Percentiles rank a stretch among this genome's conserved stretches.
Conservation (phyloP, 1,140 invertebrate genomes). For the Trichogramma pretiosum region DNA sequence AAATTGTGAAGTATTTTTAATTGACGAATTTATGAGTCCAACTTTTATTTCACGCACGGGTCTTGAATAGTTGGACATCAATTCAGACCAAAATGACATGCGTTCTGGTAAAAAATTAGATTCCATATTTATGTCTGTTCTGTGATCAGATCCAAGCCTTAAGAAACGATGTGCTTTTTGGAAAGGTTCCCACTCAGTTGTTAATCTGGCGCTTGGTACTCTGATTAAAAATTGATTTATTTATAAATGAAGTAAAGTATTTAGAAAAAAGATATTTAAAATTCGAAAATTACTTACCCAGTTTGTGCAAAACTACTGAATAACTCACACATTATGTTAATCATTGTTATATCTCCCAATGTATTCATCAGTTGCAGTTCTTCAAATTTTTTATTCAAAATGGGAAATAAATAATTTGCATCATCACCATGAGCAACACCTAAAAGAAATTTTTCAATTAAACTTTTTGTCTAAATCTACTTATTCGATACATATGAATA, state of each 20-base stretch:
- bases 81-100: constrained; percentile 33
- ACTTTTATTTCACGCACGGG: not conserved
- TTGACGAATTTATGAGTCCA: too few relatives aligned
- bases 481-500: not conserved
- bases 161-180: constrained; percentile 25
- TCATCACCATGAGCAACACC: constrained; percentile 45
- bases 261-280: too few relatives aligned
- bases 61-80: constrained; percentile 18
- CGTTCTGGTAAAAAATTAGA: constrained; percentile 24
- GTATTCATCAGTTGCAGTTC: constrained; percentile 26
- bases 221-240: too few relatives aligned
- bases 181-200: constrained; percentile 30
- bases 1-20: too few relatives aligned
- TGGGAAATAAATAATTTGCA: constrained; percentile 42
- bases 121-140: constrained; percentile 23
- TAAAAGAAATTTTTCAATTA: constrained; percentile 17
- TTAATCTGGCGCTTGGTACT: constrained; percentile 23
- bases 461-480: not conserved
- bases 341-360: constrained; percentile 31
- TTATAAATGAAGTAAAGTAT: too few relatives aligned
- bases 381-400: constrained; percentile 18
- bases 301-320: constrained; percentile 40
- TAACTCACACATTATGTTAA: constrained; percentile 40
- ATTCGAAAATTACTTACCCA: constrained; percentile 35
- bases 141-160: constrained; percentile 26